phyloP scores from a whole-genome alignment of 2,797 vertebrate species.

The Lycodopsis pacificus region DNA sequence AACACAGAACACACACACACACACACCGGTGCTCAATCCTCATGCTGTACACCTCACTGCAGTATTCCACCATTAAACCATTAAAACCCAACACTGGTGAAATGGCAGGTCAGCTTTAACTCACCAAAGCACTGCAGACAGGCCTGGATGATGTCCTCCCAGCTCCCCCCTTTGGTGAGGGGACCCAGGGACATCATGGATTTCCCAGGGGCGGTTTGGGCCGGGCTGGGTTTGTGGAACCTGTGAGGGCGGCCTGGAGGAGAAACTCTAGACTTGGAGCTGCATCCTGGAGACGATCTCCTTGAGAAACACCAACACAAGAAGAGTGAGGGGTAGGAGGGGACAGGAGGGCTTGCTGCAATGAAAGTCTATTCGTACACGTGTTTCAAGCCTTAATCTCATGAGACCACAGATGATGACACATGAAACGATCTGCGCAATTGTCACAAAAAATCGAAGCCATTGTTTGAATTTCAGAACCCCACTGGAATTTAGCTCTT shows the following conservation, averaged over 20 bases:
- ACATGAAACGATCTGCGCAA: slow-evolving; percentile 12
- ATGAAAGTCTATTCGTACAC: slow-evolving; percentile 31
- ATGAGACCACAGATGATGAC: slow-evolving; percentile 1
- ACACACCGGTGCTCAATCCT: not conserved
- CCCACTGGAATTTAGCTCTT: slow-evolving; percentile 25
- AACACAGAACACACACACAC: not conserved
- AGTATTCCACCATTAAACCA: not conserved
- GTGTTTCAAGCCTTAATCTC: slow-evolving; percentile 7
- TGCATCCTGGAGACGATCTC: slow-evolving; percentile 86
- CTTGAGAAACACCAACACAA: slow-evolving; percentile 77
- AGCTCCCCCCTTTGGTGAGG: slow-evolving; percentile 91
- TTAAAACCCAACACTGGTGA: not conserved
- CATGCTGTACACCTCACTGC: not conserved
- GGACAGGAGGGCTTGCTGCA: slow-evolving; percentile 16
- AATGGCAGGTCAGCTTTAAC: slow-evolving; percentile 63
- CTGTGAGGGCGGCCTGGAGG: slow-evolving; percentile 86
- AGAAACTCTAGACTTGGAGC: slow-evolving; percentile 84
- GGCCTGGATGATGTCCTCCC: slow-evolving; percentile 94
- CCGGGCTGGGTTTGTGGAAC: slow-evolving; percentile 82
- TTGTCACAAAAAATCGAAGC: slow-evolving; percentile 11
- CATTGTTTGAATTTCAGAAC: slow-evolving; percentile 51
- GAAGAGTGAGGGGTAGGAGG: slow-evolving; percentile 42
- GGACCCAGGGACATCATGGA: slow-evolving; percentile 89
- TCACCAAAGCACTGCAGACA: slow-evolving; percentile 95
- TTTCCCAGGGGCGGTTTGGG: slow-evolving; percentile 83